Percentiles rank a stretch among this genome's conserved stretches.
Conservation (phyloP, 2,113 vertebrate species). For the Barnardius zonarius region DNA sequence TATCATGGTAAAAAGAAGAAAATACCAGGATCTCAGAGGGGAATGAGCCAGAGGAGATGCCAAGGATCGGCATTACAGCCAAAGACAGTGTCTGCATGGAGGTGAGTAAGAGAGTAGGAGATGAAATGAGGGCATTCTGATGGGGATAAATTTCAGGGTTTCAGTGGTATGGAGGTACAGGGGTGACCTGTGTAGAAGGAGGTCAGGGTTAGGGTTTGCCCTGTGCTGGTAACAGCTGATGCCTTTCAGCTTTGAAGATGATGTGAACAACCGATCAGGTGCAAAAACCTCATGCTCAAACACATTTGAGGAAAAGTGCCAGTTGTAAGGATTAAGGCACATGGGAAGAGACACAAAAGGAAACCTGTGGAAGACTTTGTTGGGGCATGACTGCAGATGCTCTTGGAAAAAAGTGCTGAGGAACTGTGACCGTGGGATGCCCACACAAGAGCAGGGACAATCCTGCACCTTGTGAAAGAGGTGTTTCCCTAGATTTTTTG, state of each 20-base stretch:
- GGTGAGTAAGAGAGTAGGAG: not conserved
- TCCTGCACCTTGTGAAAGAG: not conserved
- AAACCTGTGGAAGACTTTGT: rapidly evolving
- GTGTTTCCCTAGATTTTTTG: not conserved
- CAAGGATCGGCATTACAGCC: not conserved
- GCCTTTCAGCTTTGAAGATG: not conserved
- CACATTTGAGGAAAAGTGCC: not conserved
- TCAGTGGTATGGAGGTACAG: not conserved
- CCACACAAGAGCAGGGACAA: not conserved
- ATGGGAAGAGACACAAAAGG: not conserved
- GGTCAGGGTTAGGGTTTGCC: not conserved
- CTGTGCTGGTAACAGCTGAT: not conserved
- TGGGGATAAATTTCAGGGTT: not conserved
- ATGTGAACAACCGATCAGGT: not conserved
- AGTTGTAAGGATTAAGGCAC: not conserved
- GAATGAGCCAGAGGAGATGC: not conserved
- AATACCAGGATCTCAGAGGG: not conserved
- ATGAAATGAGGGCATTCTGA: not conserved
- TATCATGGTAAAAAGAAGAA: not conserved
- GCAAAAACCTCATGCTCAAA: not conserved
- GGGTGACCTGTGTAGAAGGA: not conserved
- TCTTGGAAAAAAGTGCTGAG: not conserved
- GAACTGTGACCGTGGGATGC: no score
- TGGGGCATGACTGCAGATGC: not conserved
- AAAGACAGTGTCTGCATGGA: not conserved